Conservation (phyloP, 2,113 vertebrate species). For the Rallus limicola region DNA sequence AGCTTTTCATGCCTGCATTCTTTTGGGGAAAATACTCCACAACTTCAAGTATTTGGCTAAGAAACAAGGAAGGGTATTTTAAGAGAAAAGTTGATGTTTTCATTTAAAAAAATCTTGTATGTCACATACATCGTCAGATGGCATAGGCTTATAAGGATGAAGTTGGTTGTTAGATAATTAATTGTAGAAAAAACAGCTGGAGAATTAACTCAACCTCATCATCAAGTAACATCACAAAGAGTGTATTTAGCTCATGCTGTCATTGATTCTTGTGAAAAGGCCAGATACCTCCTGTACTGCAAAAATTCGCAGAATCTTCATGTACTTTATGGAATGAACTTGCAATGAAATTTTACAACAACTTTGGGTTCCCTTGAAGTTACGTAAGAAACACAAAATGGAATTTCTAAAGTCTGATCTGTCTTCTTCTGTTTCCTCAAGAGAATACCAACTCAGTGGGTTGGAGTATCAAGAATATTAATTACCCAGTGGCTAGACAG, state of each 20-base stretch:
- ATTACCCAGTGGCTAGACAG: neutral
- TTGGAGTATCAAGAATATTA: neutral
- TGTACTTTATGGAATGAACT: neutral
- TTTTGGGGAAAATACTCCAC: neutral
- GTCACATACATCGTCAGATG: neutral
- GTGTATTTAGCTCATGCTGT: neutral
- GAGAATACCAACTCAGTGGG: neutral
- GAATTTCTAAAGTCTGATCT: neutral
- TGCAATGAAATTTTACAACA: neutral
- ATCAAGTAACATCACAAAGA: neutral
- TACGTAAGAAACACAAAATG: neutral
- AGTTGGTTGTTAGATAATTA: neutral
- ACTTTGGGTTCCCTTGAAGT: neutral
- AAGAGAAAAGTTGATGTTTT: neutral
- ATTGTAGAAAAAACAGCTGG: neutral
- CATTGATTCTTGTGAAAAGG: neutral
- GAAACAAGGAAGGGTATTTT: too few relatives aligned
- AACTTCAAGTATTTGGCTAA: neutral
- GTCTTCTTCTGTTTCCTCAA: neutral
- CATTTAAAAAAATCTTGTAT: neutral
- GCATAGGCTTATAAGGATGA: neutral
- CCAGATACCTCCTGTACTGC: neutral
- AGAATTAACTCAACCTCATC: neutral
- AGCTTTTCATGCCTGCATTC: neutral
- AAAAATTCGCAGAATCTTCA: neutral